phyloP scores from a whole-genome alignment of 2,888 invertebrate genomes.

The Conomelus anceps region DNA sequence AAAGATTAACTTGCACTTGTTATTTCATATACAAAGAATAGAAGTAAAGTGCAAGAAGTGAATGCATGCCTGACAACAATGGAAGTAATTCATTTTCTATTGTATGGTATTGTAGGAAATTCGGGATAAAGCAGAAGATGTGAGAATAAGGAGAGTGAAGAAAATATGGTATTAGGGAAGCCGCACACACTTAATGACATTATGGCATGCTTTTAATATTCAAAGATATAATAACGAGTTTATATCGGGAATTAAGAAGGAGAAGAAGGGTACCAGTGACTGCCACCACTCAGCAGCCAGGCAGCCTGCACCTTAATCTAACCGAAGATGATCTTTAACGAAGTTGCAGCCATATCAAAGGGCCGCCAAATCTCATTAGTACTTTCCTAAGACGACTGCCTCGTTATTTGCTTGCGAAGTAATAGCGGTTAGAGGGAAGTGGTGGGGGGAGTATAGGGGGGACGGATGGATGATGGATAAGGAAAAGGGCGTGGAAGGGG shows the following conservation, averaged over 20 bases:
- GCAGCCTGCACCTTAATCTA: background rate
- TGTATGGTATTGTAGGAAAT: background rate
- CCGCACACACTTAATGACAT: background rate
- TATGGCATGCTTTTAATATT: background rate
- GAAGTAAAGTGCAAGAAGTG: no score
- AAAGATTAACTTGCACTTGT: no score
- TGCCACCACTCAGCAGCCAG: background rate
- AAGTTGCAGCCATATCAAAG: background rate
- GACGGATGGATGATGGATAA: no score
- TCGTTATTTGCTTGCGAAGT: background rate
- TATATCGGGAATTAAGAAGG: background rate
- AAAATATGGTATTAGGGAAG: background rate
- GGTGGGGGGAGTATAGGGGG: no score
- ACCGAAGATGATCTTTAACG: background rate
- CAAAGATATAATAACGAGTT: background rate
- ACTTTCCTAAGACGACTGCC: background rate
- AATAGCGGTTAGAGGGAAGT: background rate
- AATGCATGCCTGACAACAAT: background rate
- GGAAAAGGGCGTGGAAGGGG: background rate
- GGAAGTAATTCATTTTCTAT: no score
- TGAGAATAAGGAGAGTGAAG: background rate
- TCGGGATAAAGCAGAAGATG: background rate
- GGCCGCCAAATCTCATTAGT: background rate
- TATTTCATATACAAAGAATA: no score
- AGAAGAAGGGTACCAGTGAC: background rate